Evolutionary conservation across 2,113 vertebrate species (phyloP), one percentile per base, ranked within the genome.

Genomic region (Plestiodon gilberti): DNA sequence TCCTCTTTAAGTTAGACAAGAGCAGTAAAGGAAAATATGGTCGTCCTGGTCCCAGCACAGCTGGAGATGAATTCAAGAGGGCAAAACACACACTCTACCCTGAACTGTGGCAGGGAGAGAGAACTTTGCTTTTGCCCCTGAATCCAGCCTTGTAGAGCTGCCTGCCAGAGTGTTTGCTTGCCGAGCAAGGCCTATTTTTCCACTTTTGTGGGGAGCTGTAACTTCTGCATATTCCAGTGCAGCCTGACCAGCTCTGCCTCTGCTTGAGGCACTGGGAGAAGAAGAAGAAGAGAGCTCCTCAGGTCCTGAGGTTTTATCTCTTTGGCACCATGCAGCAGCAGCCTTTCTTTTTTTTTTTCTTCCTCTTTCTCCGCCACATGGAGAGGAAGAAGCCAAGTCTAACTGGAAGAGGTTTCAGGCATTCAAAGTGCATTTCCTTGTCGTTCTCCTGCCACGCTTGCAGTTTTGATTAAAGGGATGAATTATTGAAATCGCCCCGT

Each of bases 391-490:
- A 30, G 43, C 5, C 9, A 61, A 30, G 7, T 25, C 23, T 35
- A 20, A 61, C 43, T 52, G 73, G 59, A 75, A 75, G 38, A 4
- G 59, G n/a, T 61, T 84, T 84, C 65, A 20, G 40, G 74, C 59
- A 8, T 22, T 59, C 10, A 3, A 48, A 84, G 82, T 65, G 40
- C 71, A 22, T 76, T 76, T 76, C 74, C 40, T 22, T 84, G 83
- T 67, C 40, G 7, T 77, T 35, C 23, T 48, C 61, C 43, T 28
- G 1, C 40, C 25, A 38, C 1, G 40, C 73, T 76, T 20, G 1
- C 11, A 33, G 59, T 83, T 83, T 43, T 74, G 40, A 75, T 75
- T 83, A 48, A 75, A 83, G 30, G n/a, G 57, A 83, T 83, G 57
- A 75, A 64, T 83, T 75, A 75, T 75, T 83, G 82, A 83, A 83